Base-by-base conservation (phyloP, 2,888 invertebrate species). In the Heliconius hortense region DNA sequence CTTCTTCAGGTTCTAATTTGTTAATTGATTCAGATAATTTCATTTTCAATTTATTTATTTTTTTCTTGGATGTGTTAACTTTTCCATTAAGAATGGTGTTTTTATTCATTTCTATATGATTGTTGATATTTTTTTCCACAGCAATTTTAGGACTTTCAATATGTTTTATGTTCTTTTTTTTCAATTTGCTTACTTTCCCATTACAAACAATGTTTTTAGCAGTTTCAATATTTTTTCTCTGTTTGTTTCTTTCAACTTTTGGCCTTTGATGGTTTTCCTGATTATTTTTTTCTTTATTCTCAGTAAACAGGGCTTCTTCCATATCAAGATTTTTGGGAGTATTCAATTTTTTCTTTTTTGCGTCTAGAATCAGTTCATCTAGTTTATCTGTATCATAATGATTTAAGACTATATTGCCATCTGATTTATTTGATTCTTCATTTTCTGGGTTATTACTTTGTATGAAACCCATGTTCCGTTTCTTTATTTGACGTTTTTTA, bases 271-370 rank as follows among this genome's bases (percentile, higher is more conserved):
- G 31, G 24, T 66, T 15, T 39, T 39, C 7, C 3, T 66, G 24
- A 24, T 15, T 64, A 64, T 13, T 11, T 24, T n/a, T 60, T 15
- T 69, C 48, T 43, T 73, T 64, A 53, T 66, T 63, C 76, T 83
- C 75, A 77, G 80, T 35, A 80, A 78, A 77, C 28, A 77, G 43
- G 43, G 63, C 70, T 69, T 80, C 76, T 73, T 80, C 80, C 56
- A 74, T 73, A 21, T 78, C 78, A 76, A 89, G 86, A 71, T 84
- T 84, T 68, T 83, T 81, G 24, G 86, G 81, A 5, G 82, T 82
- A 80, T 87, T 85, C 7, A 89, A 79, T 81, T 88, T 89, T 75
- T 87, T 88, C 76, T 89, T 90, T 76, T 88, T 89, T 62, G 84
- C 88, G 75, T 88, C 85, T 18, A 89, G 79, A 75, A 90, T 78